Evolutionary conservation across 2,113 vertebrate species (phyloP), one percentile per base, ranked within the genome.

Genomic region (Elanoides forficatus): DNA sequence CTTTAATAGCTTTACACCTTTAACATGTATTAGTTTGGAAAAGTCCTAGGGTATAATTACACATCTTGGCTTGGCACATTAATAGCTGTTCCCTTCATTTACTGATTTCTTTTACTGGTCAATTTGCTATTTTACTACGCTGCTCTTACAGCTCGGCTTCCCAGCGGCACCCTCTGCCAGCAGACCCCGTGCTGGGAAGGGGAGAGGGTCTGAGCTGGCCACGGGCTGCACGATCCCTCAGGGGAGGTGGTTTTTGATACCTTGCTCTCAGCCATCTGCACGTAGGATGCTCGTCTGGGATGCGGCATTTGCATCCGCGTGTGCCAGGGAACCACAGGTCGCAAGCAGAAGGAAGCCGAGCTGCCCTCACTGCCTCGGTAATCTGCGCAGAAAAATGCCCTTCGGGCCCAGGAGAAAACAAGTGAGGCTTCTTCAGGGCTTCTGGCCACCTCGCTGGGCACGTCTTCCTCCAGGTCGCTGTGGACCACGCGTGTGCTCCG

Each of bases 1-100:
- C 88, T 97, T 96, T 97, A 97, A 97, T 98, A 92, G 93, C 95
- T 97, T 97, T 97, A 95, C 92, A 97, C 95, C 95, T 98, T 96
- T 96, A 97, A 91, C 93, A 95, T 81, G 88, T 90, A 97, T 96
- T 97, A 95, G 95, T 97, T 97, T 90, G 93, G 78, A 90, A 95
- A 96, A 95, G 94, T 97, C 96, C 95, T 95, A 94, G 81, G 94
- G 91, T 96, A 94, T 96, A 97, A 97, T 97, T 96, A 95, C 88
- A 92, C 90, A 89, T 96, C 94, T 96, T 92, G 96, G 89, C 96
- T 95, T 94, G 96, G 95, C 95, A 97, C 79, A 78, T 96, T 97
- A 97, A 97, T 93, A 97, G 96, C 96, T 87, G 85, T 87, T 97
- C 92, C 92, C 91, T 97, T 96, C 97, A 95, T 94, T 97, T 97